These are phyloP conservation scores for Eupeodes luniger DNA, from an alignment of 2,888 invertebrate species.

Conservation along the genomic window DNA sequence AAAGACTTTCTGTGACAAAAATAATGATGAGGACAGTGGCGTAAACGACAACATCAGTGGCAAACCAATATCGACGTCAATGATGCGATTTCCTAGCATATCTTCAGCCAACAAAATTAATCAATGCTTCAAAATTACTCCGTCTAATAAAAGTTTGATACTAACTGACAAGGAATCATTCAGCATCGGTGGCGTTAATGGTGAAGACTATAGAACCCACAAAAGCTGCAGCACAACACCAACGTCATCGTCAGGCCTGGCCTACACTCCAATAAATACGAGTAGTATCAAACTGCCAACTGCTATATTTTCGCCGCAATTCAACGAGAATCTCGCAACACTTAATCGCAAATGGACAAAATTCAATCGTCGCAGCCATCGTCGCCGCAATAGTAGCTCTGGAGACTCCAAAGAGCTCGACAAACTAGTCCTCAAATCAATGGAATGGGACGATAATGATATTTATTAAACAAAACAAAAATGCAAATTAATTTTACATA, in stretches of 20 bases:
- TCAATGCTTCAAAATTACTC: constrained; percentile 64
- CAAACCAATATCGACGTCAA: constrained; percentile 24
- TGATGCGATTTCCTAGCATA: constrained; percentile 37
- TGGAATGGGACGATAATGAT: constrained; percentile 84
- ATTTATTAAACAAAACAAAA: constrained; percentile 80
- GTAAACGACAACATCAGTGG: constrained; percentile 27
- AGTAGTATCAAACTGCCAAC: constrained; percentile 81
- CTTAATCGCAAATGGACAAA: constrained; percentile 83
- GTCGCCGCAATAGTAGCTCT: constrained; percentile 82
- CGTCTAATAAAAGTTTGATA: constrained; percentile 80
- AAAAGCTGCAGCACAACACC: constrained; percentile 60
- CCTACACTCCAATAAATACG: constrained; percentile 79
- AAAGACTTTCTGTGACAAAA: constrained; percentile 50
- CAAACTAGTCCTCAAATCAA: constrained; percentile 83
- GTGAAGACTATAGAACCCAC: constrained; percentile 34
- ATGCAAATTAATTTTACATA: constrained; percentile 14
- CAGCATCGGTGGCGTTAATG: constrained; percentile 79
- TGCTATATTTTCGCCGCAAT: constrained; percentile 82
- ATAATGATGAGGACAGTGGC: constrained; percentile 61
- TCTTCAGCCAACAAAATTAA: constrained; percentile 45
- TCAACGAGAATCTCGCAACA: constrained; percentile 80
- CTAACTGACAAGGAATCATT: constrained; percentile 82
- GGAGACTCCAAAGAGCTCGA: constrained; percentile 84
- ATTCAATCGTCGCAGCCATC: constrained; percentile 80
- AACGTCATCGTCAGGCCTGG: constrained; percentile 36